phyloP scores from a whole-genome alignment of 2,113 vertebrate genomes.

The Eurystomus gularis region DNA sequence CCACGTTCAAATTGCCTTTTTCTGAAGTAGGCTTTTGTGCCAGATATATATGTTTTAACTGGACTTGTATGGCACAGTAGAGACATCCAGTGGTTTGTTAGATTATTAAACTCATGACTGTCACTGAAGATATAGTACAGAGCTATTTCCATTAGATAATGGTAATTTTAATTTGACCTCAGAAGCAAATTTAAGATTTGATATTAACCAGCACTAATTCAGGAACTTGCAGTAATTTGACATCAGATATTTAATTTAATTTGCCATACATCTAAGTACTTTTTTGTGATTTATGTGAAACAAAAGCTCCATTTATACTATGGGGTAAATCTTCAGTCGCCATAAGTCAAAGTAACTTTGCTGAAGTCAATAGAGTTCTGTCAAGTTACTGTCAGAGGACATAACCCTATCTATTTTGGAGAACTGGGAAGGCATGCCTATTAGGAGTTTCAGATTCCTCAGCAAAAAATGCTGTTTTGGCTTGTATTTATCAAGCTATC shows the following conservation, averaged over 20 bases:
- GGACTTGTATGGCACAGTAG: conserved; percentile 12
- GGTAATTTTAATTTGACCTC: conserved; percentile 19
- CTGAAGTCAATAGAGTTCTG: background rate
- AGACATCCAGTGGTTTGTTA: conserved; percentile 48
- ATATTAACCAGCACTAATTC: conserved; percentile 28
- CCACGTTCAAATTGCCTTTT: background rate
- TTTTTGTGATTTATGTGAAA: background rate
- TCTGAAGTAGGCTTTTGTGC: background rate
- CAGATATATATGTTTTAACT: background rate
- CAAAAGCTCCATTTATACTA: background rate
- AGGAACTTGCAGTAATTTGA: background rate
- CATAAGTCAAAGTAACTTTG: background rate
- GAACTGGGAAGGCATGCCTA: background rate
- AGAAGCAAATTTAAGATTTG: background rate
- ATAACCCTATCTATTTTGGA: background rate
- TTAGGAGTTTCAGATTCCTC: background rate
- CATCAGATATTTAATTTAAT: conserved; percentile 34
- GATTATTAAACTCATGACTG: conserved; percentile 29
- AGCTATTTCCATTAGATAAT: conserved; percentile 4
- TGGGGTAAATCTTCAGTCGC: background rate
- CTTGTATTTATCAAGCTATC: background rate
- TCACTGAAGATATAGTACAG: conserved; percentile 27
- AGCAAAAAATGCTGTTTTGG: background rate
- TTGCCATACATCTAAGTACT: background rate
- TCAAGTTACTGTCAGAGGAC: background rate